Conservation (phyloP, 2,888 invertebrate species). For the Cryptocephalus primarius region DNA sequence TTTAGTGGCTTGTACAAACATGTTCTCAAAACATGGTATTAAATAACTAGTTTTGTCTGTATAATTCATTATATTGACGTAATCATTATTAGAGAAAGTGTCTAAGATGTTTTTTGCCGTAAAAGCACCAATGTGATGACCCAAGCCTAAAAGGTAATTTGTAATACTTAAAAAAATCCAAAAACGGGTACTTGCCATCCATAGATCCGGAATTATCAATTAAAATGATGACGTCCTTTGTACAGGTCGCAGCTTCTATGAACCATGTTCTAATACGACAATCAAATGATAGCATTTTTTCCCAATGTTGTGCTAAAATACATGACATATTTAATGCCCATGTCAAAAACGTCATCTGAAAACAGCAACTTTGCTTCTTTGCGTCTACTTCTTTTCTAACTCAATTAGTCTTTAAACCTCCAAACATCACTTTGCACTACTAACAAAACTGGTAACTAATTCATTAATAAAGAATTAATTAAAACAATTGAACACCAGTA, state of each 20-base stretch:
- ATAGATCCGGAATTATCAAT: slow-evolving; percentile 95
- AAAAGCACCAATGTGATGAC: slow-evolving; percentile 64
- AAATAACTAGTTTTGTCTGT: slow-evolving; percentile 60
- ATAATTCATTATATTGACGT: slow-evolving; percentile 82
- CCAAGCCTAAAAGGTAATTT: slow-evolving; percentile 26
- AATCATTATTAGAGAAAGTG: slow-evolving; percentile 96
- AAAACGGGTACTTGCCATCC: slow-evolving; percentile 51
- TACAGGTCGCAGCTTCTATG: slow-evolving; percentile 94
- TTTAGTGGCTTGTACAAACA: slow-evolving; percentile 78
- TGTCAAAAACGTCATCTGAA: no score
- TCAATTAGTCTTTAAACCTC: no score
- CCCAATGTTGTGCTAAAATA: slow-evolving; percentile 26
- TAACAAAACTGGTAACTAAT: no score
- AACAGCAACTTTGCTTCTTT: no score
- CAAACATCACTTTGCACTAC: no score
- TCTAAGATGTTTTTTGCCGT: slow-evolving; percentile 84
- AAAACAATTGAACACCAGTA: no score
- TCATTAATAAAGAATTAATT: no score
- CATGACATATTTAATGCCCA: no score
- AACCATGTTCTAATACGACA: slow-evolving; percentile 91
- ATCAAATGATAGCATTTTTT: slow-evolving; percentile 59
- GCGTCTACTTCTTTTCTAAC: no score
- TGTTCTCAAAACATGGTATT: slow-evolving; percentile 74
- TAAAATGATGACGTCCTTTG: slow-evolving; percentile 93
- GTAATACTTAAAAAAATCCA: not conserved